phyloP scores from a whole-genome alignment of 2,888 invertebrate genomes.

The Slavum lentiscoides region DNA sequence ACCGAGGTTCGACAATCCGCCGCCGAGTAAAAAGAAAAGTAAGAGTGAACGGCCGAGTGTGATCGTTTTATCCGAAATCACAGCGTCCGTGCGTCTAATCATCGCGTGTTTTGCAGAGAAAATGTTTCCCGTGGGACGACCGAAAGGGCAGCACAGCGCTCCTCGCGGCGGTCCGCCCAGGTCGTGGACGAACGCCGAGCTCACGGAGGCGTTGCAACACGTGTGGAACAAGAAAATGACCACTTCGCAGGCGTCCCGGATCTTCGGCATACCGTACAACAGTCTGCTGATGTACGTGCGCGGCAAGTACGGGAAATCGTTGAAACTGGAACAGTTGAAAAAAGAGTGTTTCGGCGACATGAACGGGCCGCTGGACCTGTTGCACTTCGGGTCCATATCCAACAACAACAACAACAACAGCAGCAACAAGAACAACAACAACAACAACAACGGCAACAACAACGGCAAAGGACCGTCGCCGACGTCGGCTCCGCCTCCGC shows the following conservation, averaged over 20 bases:
- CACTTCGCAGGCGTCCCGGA: slow-evolving; percentile 85
- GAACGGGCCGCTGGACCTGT: slow-evolving; percentile 68
- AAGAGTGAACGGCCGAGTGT: slow-evolving; percentile 58
- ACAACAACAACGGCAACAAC: slow-evolving; percentile 31
- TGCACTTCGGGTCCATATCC: slow-evolving; percentile 67
- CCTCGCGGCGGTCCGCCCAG: slow-evolving; percentile 87
- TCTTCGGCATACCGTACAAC: slow-evolving; percentile 92
- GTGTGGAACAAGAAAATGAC: slow-evolving; percentile 97
- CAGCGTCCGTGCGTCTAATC: background rate
- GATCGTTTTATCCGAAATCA: no score
- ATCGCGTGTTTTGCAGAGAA: slow-evolving; percentile 8
- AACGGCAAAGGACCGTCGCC: background rate
- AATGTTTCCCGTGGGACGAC: slow-evolving; percentile 70
- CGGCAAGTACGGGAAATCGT: slow-evolving; percentile 89
- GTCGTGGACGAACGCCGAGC: slow-evolving; percentile 89
- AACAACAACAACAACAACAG: slow-evolving; percentile 65
- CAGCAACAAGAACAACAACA: slow-evolving; percentile 59
- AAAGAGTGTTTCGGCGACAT: slow-evolving; percentile 86
- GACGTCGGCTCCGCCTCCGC: background rate
- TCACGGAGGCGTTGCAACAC: slow-evolving; percentile 86
- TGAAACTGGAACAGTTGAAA: slow-evolving; percentile 82
- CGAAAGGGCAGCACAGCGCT: slow-evolving; percentile 89
- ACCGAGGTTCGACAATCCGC: slow-evolving; percentile 58
- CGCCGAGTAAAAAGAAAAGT: slow-evolving; percentile 76
- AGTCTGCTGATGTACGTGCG: slow-evolving; percentile 88